Evolutionary conservation across 2,113 vertebrate species (phyloP).

Genomic region (Miniopterus natalensis): DNA sequence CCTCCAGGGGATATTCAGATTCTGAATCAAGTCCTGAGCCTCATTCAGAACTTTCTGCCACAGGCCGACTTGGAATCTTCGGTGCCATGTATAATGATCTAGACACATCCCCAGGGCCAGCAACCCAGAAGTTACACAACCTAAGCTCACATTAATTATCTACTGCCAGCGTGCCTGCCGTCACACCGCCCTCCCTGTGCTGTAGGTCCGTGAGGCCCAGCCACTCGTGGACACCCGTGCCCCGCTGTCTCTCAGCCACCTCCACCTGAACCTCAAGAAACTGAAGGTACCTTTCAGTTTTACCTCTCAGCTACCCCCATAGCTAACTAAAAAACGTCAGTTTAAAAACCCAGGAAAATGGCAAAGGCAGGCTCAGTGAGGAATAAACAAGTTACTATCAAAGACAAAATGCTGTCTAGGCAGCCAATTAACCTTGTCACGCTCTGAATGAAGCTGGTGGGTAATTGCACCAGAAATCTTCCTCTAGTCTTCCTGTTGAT

Average conservation of each 20-base stretch:
- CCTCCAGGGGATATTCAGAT: neutral
- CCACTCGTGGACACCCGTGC: conserved; percentile 82
- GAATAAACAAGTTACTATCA: neutral
- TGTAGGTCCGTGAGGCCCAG: conserved; percentile 89
- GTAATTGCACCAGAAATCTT: neutral
- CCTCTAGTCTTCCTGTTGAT: neutral
- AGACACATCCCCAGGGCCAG: neutral
- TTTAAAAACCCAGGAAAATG: neutral
- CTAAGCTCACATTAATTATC: too few relatives aligned
- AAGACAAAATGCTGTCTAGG: neutral
- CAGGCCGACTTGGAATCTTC: conserved; percentile 55
- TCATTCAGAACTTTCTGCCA: neutral
- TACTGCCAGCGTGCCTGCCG: neutral
- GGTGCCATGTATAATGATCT: conserved; percentile 2
- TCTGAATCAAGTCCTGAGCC: neutral
- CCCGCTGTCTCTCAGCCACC: conserved; percentile 84
- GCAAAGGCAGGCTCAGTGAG: neutral
- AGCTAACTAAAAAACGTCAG: too few relatives aligned
- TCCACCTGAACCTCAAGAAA: conserved; percentile 88
- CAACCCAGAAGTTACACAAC: neutral
- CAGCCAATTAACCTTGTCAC: neutral
- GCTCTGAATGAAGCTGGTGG: fast-evolving
- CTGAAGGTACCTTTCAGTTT: conserved; percentile 84
- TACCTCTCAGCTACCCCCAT: neutral
- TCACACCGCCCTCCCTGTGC: conserved; percentile 46